Conservation (phyloP, 2,797 vertebrate species). For the Fundulus diaphanus region DNA sequence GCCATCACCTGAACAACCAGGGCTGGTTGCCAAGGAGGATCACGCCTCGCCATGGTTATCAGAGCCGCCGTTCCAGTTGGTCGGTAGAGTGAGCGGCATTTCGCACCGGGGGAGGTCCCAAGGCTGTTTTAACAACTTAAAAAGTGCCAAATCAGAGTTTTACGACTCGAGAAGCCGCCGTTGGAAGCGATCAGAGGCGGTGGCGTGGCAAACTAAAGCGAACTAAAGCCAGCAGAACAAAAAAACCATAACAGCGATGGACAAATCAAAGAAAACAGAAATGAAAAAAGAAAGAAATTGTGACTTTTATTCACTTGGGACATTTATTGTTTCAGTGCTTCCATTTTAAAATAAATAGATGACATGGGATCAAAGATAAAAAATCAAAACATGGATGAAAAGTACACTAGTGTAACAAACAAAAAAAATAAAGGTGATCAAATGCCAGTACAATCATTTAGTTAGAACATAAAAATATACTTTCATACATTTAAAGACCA, state of each 20-base stretch:
- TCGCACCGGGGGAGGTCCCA: conserved; percentile 18
- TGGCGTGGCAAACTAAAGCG: conserved; percentile 2
- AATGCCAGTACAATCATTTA: conserved; percentile 86
- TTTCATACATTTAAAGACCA: conserved; percentile 78
- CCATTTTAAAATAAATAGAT: conserved; percentile 93
- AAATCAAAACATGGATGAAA: conserved; percentile 82
- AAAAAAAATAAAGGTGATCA: conserved; percentile 65
- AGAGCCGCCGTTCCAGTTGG: conserved; percentile 64
- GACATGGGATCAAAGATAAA: conserved; percentile 85
- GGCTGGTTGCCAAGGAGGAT: conserved; percentile 67
- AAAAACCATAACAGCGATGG: conserved; percentile 31
- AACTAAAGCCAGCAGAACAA: conserved; percentile 10
- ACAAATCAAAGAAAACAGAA: conserved; percentile 70
- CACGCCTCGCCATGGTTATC: conserved; percentile 56
- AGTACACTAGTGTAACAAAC: conserved; percentile 84
- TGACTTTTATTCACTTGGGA: conserved; percentile 85
- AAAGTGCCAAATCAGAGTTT: conserved; percentile 10
- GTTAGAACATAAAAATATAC: conserved; percentile 84
- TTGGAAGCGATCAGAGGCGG: too few species aligned
- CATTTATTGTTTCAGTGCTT: conserved; percentile 91
- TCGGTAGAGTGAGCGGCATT: conserved; percentile 28
- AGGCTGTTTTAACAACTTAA: conserved; percentile 7
- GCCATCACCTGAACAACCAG: conserved; percentile 45
- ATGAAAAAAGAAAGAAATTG: conserved; percentile 76
- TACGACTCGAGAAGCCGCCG: too few species aligned